Evolutionary conservation across 53 echinoderm and acorn worm genomes (phyloP).

Genomic region (Zoroaster sp.): DNA sequence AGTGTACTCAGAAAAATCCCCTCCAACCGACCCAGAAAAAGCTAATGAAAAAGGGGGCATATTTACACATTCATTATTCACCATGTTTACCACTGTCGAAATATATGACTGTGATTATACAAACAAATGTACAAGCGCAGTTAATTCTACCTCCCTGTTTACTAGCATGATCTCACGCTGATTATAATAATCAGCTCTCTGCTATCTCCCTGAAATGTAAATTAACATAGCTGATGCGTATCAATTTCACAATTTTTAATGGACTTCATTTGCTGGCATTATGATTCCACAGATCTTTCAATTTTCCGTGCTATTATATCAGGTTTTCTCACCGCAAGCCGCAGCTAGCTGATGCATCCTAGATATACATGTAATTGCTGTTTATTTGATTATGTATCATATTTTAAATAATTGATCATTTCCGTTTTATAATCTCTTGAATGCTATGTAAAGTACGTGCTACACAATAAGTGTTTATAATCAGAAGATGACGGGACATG

Average conservation of each 20-base stretch:
- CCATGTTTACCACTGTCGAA: too few relatives aligned
- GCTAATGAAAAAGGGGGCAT: not conserved
- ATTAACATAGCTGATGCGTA: not conserved
- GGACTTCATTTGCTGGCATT: not conserved
- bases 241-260: slow-evolving; percentile 1
- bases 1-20: not conserved
- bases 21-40: not conserved
- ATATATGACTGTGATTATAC: too few relatives aligned
- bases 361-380: not conserved
- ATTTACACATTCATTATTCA: not conserved
- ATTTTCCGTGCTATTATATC: not conserved
- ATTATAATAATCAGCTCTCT: not conserved
- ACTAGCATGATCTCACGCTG: not conserved
- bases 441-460: not conserved
- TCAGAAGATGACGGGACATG: not conserved
- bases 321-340: not conserved
- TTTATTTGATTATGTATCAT: not conserved
- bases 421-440: not conserved
- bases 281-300: not conserved
- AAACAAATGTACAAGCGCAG: not conserved
- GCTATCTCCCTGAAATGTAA: not conserved
- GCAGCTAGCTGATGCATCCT: not conserved
- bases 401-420: not conserved
- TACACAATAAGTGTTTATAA: not conserved
- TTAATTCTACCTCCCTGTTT: not conserved